Base-by-base conservation (phyloP, 1,140 invertebrate genomes). In the Drosophila repleta region DNA sequence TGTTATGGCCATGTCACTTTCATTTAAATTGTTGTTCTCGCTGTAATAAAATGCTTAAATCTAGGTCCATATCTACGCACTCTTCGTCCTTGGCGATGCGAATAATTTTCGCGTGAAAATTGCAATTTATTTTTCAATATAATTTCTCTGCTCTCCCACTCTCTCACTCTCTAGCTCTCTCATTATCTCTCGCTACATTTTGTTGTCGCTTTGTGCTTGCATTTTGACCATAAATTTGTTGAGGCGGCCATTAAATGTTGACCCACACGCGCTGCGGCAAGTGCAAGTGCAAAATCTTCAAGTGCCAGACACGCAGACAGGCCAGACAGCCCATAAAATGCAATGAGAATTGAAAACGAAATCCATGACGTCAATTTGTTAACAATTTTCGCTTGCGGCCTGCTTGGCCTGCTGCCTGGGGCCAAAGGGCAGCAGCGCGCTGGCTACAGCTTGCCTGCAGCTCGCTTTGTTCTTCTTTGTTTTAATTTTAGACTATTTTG, bases 41-140 rank as follows among this genome's bases (percentile, higher is more conserved):
- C 61, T 72, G 79, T 65, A 79, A 88, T 87, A 87, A 90, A 90
- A 90, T 90, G 69, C 72, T 45, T 62, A 76, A 78, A 90, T 90
- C 87, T 90, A 90, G 87, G 87, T 90, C 87, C 87, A 90, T 87
- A 87, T 90, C 87, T 90, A 90, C 87, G 87, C 87, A 90, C 74
- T 90, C 66, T 69, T 78, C 85, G 85, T 90, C 87, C 87, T 90
- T 90, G 87, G 49, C 49, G 1, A 61, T 41, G 18, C 63, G 63
- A 71, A 58, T 58, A 79, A 72, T 55, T 68, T 71, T 67, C 62
- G 71, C 58, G 35, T 57, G 62, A 74, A 77, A 71, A 71, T 61
- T 53, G 62, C 62, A 71, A 76, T 87, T 83, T 68, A 73, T 83
- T 63, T 79, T 79, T 68, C 70, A 63, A 56, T 43, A 56, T 56